Evolutionary conservation across 2,113 vertebrate species (phyloP).

Genomic region (Urocitellus parryii): DNA sequence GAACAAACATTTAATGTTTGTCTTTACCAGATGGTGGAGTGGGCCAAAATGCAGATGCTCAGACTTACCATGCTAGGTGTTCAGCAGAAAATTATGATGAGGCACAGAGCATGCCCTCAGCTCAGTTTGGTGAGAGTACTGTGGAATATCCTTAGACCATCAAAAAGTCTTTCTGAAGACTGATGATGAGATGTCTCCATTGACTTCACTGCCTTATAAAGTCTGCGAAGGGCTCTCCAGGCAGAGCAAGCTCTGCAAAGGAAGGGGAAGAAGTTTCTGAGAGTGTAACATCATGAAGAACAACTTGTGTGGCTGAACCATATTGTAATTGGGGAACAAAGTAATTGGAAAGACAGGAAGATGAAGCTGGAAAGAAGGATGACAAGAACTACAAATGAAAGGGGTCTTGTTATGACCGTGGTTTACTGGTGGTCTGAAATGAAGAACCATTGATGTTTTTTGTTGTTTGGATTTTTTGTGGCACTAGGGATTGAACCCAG

Average conservation of each 20-base stretch:
- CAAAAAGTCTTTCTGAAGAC: not conserved
- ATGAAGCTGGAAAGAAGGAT: not conserved
- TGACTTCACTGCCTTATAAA: not conserved
- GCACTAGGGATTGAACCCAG: no score
- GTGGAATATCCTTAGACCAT: not conserved
- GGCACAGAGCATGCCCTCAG: not conserved
- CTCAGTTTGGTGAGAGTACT: not conserved
- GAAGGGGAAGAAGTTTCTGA: not conserved
- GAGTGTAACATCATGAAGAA: not conserved
- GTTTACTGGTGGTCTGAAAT: not conserved
- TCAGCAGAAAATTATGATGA: not conserved
- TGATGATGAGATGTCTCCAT: not conserved
- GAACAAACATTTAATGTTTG: not conserved
- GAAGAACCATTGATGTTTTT: not conserved
- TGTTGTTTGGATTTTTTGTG: not conserved
- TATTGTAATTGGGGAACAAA: not conserved
- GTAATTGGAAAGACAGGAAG: not conserved
- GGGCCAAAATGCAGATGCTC: not conserved
- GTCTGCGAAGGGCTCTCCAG: not conserved
- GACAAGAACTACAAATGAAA: accelerated
- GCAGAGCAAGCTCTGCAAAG: not conserved
- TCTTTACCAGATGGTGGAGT: not conserved
- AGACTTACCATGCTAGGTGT: not conserved
- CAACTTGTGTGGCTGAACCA: not conserved
- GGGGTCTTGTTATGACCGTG: not conserved